phyloP scores from a whole-genome alignment of 2,888 invertebrate species.

The Seladonia tumulorum region DNA sequence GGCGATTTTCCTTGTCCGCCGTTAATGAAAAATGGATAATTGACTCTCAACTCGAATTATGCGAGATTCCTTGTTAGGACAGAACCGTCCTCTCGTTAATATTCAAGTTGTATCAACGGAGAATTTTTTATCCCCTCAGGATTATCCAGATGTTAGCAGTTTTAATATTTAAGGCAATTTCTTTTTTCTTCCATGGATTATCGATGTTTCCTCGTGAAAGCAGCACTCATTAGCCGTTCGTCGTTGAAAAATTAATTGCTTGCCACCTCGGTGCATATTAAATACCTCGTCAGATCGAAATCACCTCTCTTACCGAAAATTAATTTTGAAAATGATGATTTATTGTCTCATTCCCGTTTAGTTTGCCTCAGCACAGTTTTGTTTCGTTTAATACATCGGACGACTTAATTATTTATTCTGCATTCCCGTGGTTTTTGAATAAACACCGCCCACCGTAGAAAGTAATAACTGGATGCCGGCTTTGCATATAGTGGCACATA shows the following conservation, averaged over 20 bases:
- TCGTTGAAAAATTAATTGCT: constrained; percentile 9
- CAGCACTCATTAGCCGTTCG: neutral
- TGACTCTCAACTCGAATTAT: neutral
- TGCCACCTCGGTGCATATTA: neutral
- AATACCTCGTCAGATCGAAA: neutral
- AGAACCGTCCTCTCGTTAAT: neutral
- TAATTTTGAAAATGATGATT: neutral
- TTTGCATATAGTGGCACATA: neutral
- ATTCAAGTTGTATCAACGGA: neutral
- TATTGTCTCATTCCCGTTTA: neutral
- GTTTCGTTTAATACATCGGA: neutral
- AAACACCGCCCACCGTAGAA: neutral
- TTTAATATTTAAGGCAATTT: neutral
- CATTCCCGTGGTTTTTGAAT: neutral
- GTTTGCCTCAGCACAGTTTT: neutral
- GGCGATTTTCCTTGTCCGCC: neutral
- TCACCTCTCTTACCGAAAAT: neutral
- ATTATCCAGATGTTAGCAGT: neutral
- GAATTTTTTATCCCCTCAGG: neutral
- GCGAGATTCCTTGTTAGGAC: neutral
- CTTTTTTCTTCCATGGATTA: neutral
- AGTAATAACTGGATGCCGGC: neutral
- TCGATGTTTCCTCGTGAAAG: neutral
- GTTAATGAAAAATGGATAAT: neutral
- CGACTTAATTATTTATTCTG: neutral